phyloP scores from a whole-genome alignment of 2,888 invertebrate genomes.

The Anagyrus pseudococci region DNA sequence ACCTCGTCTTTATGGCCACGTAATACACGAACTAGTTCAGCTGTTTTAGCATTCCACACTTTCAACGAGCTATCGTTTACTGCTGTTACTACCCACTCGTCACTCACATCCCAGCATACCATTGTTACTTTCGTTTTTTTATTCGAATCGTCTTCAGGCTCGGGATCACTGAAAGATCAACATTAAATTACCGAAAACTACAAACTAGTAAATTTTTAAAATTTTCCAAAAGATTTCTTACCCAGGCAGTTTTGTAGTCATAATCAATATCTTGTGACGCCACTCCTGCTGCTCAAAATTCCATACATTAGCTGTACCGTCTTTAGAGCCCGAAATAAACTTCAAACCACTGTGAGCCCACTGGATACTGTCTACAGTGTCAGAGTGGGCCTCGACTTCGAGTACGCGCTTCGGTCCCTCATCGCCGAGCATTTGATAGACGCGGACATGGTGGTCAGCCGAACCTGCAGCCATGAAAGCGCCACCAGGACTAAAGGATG shows the following conservation, averaged over 20 bases:
- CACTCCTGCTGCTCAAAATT: conserved; percentile 89
- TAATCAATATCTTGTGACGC: conserved; percentile 78
- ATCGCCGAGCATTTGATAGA: conserved; percentile 82
- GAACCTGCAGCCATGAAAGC: conserved; percentile 92
- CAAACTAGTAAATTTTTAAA: neutral
- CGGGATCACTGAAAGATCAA: conserved; percentile 53
- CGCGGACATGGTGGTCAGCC: conserved; percentile 90
- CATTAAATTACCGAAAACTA: conserved; percentile 1
- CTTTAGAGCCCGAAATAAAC: conserved; percentile 94
- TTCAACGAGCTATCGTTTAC: conserved; percentile 84
- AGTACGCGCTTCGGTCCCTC: conserved; percentile 76
- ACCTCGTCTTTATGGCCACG: conserved; percentile 90
- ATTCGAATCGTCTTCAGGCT: conserved; percentile 63
- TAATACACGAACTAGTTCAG: conserved; percentile 71
- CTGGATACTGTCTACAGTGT: conserved; percentile 94
- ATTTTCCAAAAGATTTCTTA: conserved; percentile 49
- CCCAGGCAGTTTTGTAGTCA: conserved; percentile 70
- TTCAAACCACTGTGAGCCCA: conserved; percentile 89
- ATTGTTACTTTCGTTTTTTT: conserved; percentile 86
- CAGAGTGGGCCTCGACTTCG: conserved; percentile 73
- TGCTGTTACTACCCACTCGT: conserved; percentile 87
- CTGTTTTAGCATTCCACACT: conserved; percentile 81
- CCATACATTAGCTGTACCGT: conserved; percentile 95
- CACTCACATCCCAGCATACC: conserved; percentile 94
- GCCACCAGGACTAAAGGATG: conserved; percentile 87